These are phyloP conservation scores for Lamprologus ornatipinnis DNA, from an alignment of 2,113 vertebrate genomes.

Conservation along the genomic window DNA sequence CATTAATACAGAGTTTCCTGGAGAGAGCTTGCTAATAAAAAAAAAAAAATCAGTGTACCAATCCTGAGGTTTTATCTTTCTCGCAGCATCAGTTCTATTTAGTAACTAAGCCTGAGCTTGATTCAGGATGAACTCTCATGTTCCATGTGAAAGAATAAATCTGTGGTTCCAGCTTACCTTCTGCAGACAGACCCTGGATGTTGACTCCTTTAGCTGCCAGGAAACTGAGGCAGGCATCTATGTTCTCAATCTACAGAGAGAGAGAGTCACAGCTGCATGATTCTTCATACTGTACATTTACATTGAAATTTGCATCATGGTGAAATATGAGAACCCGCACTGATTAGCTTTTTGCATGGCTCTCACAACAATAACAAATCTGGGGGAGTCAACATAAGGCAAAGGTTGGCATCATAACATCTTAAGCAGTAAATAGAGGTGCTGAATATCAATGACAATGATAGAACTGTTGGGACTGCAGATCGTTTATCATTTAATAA, in stretches of 20 bases:
- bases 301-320: conserved; percentile 24
- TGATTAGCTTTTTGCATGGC: neutral
- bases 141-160: neutral
- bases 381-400: neutral
- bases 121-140: neutral
- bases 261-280: neutral
- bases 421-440: neutral
- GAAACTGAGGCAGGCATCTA: conserved; percentile 95
- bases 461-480: neutral
- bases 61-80: neutral
- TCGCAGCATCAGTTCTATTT: neutral
- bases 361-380: neutral
- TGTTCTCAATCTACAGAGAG: conserved; percentile 88
- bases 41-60: neutral
- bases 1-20: neutral
- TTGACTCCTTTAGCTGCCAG: conserved; percentile 98
- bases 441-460: neutral
- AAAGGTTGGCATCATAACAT: neutral
- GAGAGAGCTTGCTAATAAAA: neutral
- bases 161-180: conserved; percentile 76
- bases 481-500: neutral
- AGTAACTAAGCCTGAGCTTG: neutral
- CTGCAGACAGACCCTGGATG: conserved; percentile 96
- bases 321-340: neutral
- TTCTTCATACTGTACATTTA: neutral